Conservation (phyloP, 2,888 invertebrate genomes). For the Catocala fraxini region DNA sequence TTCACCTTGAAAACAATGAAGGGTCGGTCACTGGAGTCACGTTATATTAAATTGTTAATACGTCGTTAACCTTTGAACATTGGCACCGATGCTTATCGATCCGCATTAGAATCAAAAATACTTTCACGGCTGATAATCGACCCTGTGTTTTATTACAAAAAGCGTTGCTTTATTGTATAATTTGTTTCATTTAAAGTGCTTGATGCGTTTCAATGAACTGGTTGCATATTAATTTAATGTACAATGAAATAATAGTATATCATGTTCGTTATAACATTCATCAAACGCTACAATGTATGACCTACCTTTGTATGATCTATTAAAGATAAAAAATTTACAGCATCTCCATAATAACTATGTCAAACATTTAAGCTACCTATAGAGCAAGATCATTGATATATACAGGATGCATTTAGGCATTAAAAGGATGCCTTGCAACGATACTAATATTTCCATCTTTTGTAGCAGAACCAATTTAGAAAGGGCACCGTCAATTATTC, state of each 20-base stretch:
- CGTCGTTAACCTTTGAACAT: slow-evolving; percentile 66
- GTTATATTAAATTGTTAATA: slow-evolving; percentile 64
- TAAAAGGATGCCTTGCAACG: too few relatives aligned
- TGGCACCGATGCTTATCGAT: slow-evolving; percentile 55
- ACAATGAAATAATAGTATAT: neutral
- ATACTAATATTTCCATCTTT: too few relatives aligned
- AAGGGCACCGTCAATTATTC: too few relatives aligned
- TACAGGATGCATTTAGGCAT: too few relatives aligned
- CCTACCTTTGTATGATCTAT: too few relatives aligned
- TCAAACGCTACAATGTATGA: too few relatives aligned
- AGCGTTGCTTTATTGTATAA: slow-evolving; percentile 20
- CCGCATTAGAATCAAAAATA: slow-evolving; percentile 50
- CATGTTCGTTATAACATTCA: neutral
- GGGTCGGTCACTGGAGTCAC: slow-evolving; percentile 57
- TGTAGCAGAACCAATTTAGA: too few relatives aligned
- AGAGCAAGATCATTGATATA: too few relatives aligned
- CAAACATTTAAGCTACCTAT: too few relatives aligned
- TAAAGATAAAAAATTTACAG: too few relatives aligned
- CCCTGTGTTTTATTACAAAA: slow-evolving; percentile 24
- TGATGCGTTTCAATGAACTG: slow-evolving; percentile 28
- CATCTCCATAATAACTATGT: too few relatives aligned
- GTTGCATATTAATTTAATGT: slow-evolving; percentile 37
- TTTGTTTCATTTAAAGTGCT: slow-evolving; percentile 26
- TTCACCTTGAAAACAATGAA: slow-evolving; percentile 62
- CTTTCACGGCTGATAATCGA: slow-evolving; percentile 34